phyloP scores from a whole-genome alignment of 1,140 invertebrate genomes.

The Pogonognathellus flavescens region DNA sequence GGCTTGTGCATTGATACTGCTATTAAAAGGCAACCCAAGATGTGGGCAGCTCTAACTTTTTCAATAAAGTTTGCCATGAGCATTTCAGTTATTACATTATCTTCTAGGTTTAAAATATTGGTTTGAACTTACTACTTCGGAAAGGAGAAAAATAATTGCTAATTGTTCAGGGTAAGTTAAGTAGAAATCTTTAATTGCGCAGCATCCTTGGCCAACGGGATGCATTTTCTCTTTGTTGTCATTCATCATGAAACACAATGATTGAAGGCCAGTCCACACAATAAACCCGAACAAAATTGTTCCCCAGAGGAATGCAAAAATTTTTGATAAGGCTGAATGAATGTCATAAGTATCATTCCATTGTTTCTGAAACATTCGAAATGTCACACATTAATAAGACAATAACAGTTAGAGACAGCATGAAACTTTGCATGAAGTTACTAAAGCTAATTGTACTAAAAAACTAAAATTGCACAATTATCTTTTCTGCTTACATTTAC shows the following conservation, averaged over 20 bases:
- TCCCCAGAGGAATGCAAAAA: conserved; percentile 48
- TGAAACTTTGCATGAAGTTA: neutral
- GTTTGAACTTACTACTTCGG: conserved; percentile 18
- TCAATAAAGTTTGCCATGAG: too few species aligned
- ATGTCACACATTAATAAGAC: neutral
- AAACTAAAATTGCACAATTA: neutral
- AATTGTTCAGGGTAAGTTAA: neutral
- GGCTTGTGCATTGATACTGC: too few species aligned
- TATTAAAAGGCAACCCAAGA: too few species aligned
- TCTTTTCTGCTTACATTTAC: conserved; percentile 5
- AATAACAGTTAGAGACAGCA: neutral
- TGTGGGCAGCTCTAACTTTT: too few species aligned
- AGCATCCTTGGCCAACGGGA: conserved; percentile 34
- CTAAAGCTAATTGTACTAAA: too few species aligned
- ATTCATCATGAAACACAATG: conserved; percentile 12
- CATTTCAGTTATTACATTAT: too few species aligned
- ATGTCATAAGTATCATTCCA: conserved; percentile 37
- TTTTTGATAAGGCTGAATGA: neutral
- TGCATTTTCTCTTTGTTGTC: conserved; percentile 29
- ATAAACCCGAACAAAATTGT: conserved; percentile 39
- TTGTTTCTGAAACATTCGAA: conserved; percentile 12
- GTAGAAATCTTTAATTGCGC: conserved; percentile 30
- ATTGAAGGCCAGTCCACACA: conserved; percentile 25
- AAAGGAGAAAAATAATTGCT: conserved; percentile 11
- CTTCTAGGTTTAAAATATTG: too few species aligned